Evolutionary conservation across 2,888 invertebrate genomes (phyloP).

Genomic region (Dryobotodes eremita): DNA sequence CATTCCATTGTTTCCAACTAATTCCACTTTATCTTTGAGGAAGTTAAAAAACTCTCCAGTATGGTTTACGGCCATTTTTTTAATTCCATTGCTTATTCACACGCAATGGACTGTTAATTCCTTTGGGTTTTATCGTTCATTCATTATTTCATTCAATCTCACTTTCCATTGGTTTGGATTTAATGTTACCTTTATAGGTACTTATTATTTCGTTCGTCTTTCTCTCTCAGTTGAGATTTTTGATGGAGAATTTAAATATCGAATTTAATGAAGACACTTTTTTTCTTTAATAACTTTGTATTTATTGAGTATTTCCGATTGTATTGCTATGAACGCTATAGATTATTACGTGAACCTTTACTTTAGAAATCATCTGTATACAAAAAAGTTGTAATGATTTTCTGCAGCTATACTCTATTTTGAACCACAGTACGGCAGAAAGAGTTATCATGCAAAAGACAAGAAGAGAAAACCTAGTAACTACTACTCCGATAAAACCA

Average conservation of each 20-base stretch:
- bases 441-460: not conserved
- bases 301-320: not conserved
- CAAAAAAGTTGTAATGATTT: too few species aligned
- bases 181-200: slow-evolving; percentile 21
- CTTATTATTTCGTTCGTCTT: slow-evolving; percentile 26
- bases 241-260: slow-evolving; percentile 1
- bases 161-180: slow-evolving; percentile 41
- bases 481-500: not conserved
- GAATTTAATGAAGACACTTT: not conserved
- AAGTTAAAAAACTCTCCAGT: slow-evolving; percentile 44
- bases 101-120: slow-evolving; percentile 52
- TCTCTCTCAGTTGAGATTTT: slow-evolving; percentile 1
- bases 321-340: too few species aligned
- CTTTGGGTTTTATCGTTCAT: slow-evolving; percentile 53
- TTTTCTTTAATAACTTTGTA: not conserved
- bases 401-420: too few species aligned
- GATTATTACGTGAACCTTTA: too few species aligned
- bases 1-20: slow-evolving; percentile 53
- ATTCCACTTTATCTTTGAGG: slow-evolving; percentile 56
- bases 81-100: slow-evolving; percentile 46
- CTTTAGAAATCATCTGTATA: too few species aligned
- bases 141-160: slow-evolving; percentile 56
- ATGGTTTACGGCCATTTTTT: slow-evolving; percentile 38
- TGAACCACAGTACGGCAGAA: too few species aligned
- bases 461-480: not conserved